Evolutionary conservation across 2,797 vertebrate species (phyloP).

Genomic region (Trachurus trachurus): DNA sequence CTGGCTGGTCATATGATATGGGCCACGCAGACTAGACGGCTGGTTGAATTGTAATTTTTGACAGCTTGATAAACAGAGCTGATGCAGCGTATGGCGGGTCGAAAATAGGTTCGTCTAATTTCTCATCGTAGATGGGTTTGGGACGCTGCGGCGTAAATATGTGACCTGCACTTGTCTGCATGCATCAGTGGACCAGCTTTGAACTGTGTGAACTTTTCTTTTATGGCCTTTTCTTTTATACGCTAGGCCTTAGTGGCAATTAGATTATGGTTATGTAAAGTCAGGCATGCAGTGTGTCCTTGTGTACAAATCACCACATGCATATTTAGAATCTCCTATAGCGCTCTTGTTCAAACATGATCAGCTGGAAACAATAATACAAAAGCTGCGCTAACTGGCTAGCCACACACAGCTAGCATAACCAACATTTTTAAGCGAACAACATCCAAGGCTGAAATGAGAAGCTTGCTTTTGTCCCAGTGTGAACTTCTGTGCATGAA

Average conservation of each 20-base stretch:
- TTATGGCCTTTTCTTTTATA: neutral
- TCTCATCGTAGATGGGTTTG: slow-evolving; percentile 31
- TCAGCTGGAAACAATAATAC: neutral
- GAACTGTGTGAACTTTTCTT: neutral
- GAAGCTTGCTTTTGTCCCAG: neutral
- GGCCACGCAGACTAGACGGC: slow-evolving; percentile 61
- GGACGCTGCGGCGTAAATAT: slow-evolving; percentile 10
- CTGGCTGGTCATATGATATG: slow-evolving; percentile 73
- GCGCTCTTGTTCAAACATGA: neutral
- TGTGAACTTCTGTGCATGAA: neutral
- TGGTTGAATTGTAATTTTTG: slow-evolving; percentile 69
- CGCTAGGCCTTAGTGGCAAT: neutral
- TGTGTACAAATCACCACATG: neutral
- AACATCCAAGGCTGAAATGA: neutral
- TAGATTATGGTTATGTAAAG: neutral
- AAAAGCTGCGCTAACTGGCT: neutral
- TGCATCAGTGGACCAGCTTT: neutral
- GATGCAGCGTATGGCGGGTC: slow-evolving; percentile 36
- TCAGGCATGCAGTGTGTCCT: neutral
- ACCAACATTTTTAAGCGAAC: neutral
- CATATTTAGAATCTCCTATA: neutral
- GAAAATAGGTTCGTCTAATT: slow-evolving; percentile 62
- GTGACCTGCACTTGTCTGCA: slow-evolving; percentile 6
- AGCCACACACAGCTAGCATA: too few relatives aligned
- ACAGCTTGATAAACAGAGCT: slow-evolving; percentile 63